Percentiles rank a stretch among this genome's conserved stretches.
Evolutionary conservation across 2,797 vertebrate species (phyloP).

Genomic region (Fistularia tabacaria): DNA sequence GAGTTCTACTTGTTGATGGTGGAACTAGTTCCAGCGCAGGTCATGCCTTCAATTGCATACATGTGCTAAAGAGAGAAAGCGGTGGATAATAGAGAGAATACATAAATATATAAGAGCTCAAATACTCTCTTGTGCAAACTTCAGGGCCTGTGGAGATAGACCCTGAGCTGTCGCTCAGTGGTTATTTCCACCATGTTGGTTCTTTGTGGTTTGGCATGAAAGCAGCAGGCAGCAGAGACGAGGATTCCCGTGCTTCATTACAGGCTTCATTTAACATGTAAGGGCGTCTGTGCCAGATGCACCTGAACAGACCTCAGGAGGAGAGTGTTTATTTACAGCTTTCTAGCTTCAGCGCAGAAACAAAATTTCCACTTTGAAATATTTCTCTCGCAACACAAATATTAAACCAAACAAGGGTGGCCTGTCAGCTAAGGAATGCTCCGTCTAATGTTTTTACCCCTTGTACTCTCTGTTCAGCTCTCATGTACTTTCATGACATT

Average conservation of each 20-base stretch:
- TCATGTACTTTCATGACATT: not conserved
- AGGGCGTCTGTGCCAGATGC: constrained; percentile 10
- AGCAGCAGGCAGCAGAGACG: constrained; percentile 38
- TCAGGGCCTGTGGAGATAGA: constrained; percentile 10
- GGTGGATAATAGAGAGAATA: not conserved
- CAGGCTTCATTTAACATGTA: constrained; percentile 40
- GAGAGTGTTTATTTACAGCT: not conserved
- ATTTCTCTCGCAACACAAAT: not conserved
- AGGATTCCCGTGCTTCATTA: constrained; percentile 37
- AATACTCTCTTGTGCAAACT: constrained; percentile 7
- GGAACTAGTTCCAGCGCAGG: too few relatives aligned
- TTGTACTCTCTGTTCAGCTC: not conserved
- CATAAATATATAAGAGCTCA: not conserved
- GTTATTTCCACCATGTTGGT: constrained; percentile 44
- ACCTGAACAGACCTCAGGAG: constrained; percentile 14
- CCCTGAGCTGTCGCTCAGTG: constrained; percentile 23
- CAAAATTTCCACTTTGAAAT: not conserved
- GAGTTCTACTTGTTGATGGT: not conserved
- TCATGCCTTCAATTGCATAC: too few relatives aligned
- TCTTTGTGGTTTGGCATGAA: constrained; percentile 53
- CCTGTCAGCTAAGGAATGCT: not conserved
- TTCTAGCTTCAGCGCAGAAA: not conserved
- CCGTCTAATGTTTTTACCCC: not conserved
- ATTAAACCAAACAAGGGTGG: not conserved
- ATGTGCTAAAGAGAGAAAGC: not conserved